These are phyloP conservation scores for Fregata magnificens DNA, from an alignment of 2,113 vertebrate species.

Conservation along the genomic window DNA sequence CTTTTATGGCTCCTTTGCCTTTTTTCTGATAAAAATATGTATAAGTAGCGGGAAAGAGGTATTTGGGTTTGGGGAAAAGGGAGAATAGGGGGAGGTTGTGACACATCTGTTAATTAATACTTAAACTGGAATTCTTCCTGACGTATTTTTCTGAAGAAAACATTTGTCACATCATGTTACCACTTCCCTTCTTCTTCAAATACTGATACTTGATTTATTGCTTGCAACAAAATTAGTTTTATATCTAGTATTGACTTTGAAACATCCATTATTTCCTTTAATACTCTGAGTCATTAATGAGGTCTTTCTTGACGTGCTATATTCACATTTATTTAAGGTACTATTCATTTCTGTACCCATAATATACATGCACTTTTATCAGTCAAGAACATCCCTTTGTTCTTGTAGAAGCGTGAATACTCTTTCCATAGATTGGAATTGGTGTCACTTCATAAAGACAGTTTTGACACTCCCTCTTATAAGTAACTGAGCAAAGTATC, in stretches of 20 bases:
- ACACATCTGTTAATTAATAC: background rate
- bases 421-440: background rate
- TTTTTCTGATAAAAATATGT: background rate
- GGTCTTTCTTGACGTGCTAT: background rate
- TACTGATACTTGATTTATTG: background rate
- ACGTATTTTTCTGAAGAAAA: background rate
- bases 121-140: background rate
- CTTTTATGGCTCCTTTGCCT: background rate
- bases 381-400: constrained; percentile 19
- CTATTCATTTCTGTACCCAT: background rate
- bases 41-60: background rate
- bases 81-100: background rate
- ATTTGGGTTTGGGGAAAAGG: background rate
- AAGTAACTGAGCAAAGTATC: background rate
- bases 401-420: constrained; percentile 8
- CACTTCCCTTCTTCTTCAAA: background rate
- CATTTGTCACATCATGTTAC: background rate
- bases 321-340: background rate
- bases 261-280: background rate
- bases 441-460: background rate
- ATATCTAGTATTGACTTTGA: background rate
- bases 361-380: background rate
- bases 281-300: background rate
- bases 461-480: background rate
- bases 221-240: background rate